These are phyloP conservation scores for Nannospalax galili DNA, from an alignment of 2,113 vertebrate genomes.

Conservation along the genomic window DNA sequence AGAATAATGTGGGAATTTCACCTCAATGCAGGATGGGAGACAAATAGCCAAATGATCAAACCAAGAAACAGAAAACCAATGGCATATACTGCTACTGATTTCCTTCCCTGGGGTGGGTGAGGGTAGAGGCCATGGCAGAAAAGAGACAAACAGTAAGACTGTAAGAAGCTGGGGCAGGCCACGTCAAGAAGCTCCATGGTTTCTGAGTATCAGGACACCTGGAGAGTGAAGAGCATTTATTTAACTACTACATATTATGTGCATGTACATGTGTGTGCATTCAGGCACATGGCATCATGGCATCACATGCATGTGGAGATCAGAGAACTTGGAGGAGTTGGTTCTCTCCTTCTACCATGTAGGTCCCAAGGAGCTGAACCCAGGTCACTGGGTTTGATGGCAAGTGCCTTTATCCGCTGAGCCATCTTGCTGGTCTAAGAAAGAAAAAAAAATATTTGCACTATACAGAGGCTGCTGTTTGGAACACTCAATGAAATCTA, in stretches of 20 bases:
- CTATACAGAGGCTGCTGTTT: neutral
- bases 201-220: rapidly evolving
- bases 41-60: neutral
- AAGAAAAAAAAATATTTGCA: neutral
- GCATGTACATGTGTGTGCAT: neutral
- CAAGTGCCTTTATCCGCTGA: no score
- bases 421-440: no score
- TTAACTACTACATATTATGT: neutral
- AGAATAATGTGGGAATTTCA: neutral
- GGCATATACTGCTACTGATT: neutral
- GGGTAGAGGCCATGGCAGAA: neutral
- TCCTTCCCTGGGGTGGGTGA: neutral
- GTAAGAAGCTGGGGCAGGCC: neutral
- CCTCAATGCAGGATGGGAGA: neutral
- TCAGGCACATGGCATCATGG: no score
- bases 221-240: neutral
- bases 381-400: no score
- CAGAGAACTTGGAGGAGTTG: neutral
- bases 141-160: neutral
- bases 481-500: neutral
- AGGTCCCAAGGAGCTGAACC: no score
- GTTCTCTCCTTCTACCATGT: no score
- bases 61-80: neutral
- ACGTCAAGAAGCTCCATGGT: neutral
- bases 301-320: neutral